phyloP scores from a whole-genome alignment of 2,113 vertebrate species.

The Cathartes aura region DNA sequence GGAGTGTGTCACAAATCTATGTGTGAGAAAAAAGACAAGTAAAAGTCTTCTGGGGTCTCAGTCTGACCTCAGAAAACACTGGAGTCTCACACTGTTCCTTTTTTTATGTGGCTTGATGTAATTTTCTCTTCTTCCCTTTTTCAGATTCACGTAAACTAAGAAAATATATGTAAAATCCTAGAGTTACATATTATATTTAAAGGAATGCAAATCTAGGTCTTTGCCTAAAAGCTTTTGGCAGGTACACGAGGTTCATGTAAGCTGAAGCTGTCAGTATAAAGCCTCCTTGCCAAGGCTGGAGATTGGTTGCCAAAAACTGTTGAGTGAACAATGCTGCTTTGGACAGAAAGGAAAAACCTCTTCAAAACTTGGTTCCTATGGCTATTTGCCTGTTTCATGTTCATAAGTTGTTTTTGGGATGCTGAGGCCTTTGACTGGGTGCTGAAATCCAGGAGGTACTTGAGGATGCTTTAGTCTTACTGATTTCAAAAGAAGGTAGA shows the following conservation, averaged over 20 bases:
- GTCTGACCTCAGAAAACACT: neutral
- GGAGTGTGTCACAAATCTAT: neutral
- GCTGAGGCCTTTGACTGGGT: neutral
- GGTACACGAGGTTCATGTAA: slow-evolving; percentile 26
- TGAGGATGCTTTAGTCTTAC: neutral
- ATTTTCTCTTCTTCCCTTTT: neutral
- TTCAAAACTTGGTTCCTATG: neutral
- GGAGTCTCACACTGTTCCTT: neutral
- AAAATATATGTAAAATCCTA: neutral
- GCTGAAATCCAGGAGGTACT: neutral
- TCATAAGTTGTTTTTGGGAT: neutral
- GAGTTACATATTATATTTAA: slow-evolving; percentile 23
- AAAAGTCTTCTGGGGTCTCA: neutral
- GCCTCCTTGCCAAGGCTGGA: neutral
- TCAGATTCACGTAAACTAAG: neutral
- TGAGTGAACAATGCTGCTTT: neutral
- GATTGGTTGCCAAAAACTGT: neutral
- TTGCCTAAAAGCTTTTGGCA: slow-evolving; percentile 53
- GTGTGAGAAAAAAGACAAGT: neutral
- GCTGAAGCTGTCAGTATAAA: slow-evolving; percentile 25
- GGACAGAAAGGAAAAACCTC: neutral
- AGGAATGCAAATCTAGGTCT: slow-evolving; percentile 13
- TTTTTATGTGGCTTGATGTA: neutral
- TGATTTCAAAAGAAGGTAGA: neutral
- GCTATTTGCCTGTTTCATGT: neutral